Percentiles rank a stretch among this genome's conserved stretches.
Conservation (phyloP, 2,797 vertebrate species). For the Perodicticus potto region DNA sequence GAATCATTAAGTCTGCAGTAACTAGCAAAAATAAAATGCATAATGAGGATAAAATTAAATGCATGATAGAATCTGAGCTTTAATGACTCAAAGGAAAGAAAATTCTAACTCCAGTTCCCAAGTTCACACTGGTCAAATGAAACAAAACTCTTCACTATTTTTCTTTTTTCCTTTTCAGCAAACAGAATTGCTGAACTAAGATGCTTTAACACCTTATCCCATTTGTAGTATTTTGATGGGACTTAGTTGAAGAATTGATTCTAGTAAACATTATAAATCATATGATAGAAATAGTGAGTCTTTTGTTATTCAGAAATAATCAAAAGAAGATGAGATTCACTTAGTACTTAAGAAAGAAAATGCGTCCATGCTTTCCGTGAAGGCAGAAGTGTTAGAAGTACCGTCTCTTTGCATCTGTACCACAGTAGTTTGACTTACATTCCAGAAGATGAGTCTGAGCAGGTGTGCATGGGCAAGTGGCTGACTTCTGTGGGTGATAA, state of each 20-base stretch:
- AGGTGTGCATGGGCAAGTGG: background rate
- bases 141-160: background rate
- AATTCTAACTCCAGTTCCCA: background rate
- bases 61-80: slow-evolving; percentile 46
- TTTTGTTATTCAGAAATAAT: slow-evolving; percentile 46
- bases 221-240: background rate
- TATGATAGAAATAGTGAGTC: background rate
- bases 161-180: background rate
- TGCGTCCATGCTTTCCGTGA: background rate
- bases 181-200: slow-evolving; percentile 25
- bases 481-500: background rate
- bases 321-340: background rate
- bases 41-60: slow-evolving; percentile 30
- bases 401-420: background rate
- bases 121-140: slow-evolving; percentile 26
- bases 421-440: background rate
- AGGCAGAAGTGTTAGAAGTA: background rate
- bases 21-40: slow-evolving; percentile 59
- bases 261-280: slow-evolving; percentile 6
- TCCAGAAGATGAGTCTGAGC: background rate
- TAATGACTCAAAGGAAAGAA: slow-evolving; percentile 9
- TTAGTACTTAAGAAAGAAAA: slow-evolving; percentile 1
- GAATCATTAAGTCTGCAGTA: slow-evolving; percentile 26
- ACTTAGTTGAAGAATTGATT: slow-evolving; percentile 20
- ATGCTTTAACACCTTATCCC: slow-evolving; percentile 16